Base-by-base conservation (phyloP, 2,888 invertebrate genomes). In the Acanthosepion esculentum region DNA sequence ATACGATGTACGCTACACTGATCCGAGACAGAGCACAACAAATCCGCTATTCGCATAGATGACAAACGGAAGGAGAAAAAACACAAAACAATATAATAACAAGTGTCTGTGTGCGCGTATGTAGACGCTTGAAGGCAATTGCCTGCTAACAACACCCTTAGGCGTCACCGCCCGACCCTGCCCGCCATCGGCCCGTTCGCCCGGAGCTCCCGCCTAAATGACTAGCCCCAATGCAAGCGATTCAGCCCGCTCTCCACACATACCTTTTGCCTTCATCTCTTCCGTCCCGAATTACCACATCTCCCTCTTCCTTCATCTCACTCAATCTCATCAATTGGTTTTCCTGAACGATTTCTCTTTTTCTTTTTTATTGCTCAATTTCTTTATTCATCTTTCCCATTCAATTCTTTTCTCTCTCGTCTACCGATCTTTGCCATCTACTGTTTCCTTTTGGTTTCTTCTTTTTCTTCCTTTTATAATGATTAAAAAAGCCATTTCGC, bases 121-220 rank as follows among this genome's bases (percentile, higher is more conserved):
- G 93, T 48, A 48, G 93, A 93, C 93, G 93, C 93, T 93, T 93
- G 53, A 93, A 93, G 93, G 93, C 93, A 93, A 93, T 93, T 93
- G 93, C 93, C 93, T 93, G 93, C 93, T 93, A 50, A 93, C 93
- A 93, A 93, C 93, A 93, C 50, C 93, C 93, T 93, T 7, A 48
- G 93, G 93, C 93, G 26, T 48, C 53, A 29, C 50, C 48, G 48
- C n/a, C 50, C 53, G 48, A 41, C n/a, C 93, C 93, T 29, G 48
- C 50, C 48, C 50, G 78, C n/a, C 78, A 33, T n/a, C 53, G 50
- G 93, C 48, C n/a, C 53, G 53, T 93, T 93, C 50, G 93, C 93
- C 93, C 93, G 48, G 93, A 93, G 93, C 93, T 93, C 93, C 48
- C 93, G 53, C 93, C 50, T 93, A 93, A 93, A 93, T 53, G 48